Percentiles rank a stretch among this genome's conserved stretches.
Evolutionary conservation across 2,797 vertebrate species (phyloP).

Genomic region (Hemitrygon akajei): DNA sequence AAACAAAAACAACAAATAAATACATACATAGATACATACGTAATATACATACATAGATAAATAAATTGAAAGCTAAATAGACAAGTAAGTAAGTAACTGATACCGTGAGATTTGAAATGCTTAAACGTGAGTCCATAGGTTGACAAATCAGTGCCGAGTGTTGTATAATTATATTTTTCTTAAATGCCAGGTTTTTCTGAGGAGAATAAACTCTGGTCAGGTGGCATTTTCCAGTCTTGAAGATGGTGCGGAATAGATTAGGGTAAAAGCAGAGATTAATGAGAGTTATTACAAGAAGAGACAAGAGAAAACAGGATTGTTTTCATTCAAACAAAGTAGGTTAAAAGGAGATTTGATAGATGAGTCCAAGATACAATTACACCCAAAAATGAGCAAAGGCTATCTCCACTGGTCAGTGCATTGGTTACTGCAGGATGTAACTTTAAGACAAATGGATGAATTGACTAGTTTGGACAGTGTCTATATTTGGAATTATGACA

Average conservation of each 20-base stretch:
- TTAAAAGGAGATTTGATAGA: neutral
- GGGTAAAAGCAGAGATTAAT: neutral
- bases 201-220: no score
- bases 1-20: no score
- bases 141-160: no score
- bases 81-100: no score
- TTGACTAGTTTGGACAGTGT: neutral
- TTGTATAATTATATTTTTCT: no score
- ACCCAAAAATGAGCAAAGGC: neutral
- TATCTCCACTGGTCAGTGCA: neutral
- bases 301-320: neutral
- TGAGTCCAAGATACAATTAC: neutral
- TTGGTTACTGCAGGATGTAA: neutral
- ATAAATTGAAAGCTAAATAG: no score
- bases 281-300: neutral
- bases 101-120: no score
- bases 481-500: neutral
- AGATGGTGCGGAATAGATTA: neutral
- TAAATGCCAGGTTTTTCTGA: no score
- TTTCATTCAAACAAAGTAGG: neutral
- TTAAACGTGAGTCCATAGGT: no score
- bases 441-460: neutral
- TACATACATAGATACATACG: no score
- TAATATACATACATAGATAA: no score
- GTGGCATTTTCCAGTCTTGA: neutral